A percentile compares a stretch with the other conserved stretches of the same genome.
These are phyloP conservation scores for Rhysida immarginata DNA, from an alignment of 1,140 invertebrate genomes.

Conservation along the genomic window DNA sequence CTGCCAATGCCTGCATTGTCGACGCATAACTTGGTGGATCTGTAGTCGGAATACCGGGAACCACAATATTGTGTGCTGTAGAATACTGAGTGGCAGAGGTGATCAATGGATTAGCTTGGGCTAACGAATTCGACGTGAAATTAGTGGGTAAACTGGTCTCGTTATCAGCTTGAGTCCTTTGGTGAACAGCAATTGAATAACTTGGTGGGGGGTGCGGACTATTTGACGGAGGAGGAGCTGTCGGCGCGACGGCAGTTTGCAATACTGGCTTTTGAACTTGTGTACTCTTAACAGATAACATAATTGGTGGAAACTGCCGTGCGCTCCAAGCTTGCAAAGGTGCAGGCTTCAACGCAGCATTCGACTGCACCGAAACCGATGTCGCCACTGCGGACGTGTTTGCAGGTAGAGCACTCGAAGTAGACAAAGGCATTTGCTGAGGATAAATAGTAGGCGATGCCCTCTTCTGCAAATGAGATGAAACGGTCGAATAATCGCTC, in stretches of 20 bases:
- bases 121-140: neutral
- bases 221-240: constrained; percentile 36
- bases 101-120: neutral
- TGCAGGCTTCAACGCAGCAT: constrained; percentile 12
- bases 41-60: constrained; percentile 51
- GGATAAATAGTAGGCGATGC: constrained; percentile 9
- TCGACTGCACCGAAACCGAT: neutral
- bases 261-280: constrained; percentile 84
- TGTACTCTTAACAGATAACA: constrained; percentile 89
- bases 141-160: neutral
- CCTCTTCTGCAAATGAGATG: neutral
- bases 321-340: constrained; percentile 27
- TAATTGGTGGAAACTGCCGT: constrained; percentile 75
- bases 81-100: neutral
- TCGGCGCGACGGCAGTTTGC: constrained; percentile 81
- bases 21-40: constrained; percentile 82
- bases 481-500: constrained; percentile 18
- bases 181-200: neutral
- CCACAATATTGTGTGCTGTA: neutral
- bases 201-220: neutral
- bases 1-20: constrained; percentile 72
- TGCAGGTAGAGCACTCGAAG: constrained; percentile 21
- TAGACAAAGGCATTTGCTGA: constrained; percentile 21
- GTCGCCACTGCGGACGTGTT: neutral
- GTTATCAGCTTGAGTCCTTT: neutral